These are phyloP conservation scores for Neoarius graeffei DNA, from an alignment of 2,113 vertebrate genomes.

Conservation along the genomic window DNA sequence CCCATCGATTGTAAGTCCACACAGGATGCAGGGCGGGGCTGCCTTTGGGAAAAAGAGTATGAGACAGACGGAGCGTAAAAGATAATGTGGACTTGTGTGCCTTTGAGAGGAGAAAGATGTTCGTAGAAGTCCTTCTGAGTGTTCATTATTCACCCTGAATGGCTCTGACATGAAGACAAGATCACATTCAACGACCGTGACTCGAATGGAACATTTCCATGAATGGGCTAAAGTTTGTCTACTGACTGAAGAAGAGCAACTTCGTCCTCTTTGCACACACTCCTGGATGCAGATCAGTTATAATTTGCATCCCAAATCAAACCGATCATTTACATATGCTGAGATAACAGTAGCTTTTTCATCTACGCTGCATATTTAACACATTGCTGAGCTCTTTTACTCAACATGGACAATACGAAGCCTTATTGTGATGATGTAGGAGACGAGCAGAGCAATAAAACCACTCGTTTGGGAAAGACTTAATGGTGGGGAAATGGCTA, in stretches of 20 bases:
- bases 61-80: background rate
- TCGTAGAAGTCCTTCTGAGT: slow-evolving; percentile 17
- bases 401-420: background rate
- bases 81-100: slow-evolving; percentile 32
- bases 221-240: slow-evolving; percentile 17
- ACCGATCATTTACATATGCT: background rate
- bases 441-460: background rate
- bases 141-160: slow-evolving; percentile 24
- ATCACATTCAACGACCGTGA: background rate
- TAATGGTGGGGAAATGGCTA: slow-evolving; percentile 10
- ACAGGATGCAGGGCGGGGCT: slow-evolving; percentile 41
- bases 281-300: background rate
- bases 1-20: slow-evolving; percentile 79
- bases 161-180: slow-evolving; percentile 5
- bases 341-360: background rate
- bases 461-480: background rate
- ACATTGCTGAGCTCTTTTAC: background rate
- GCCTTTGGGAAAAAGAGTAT: background rate
- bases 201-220: background rate
- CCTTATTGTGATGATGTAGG: background rate
- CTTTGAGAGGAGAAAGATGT: slow-evolving; percentile 20
- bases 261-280: background rate
- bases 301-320: background rate
- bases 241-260: background rate
- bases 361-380: background rate